These are phyloP conservation scores for Diarsia dahlii DNA, from an alignment of 2,888 invertebrate genomes.

Conservation along the genomic window DNA sequence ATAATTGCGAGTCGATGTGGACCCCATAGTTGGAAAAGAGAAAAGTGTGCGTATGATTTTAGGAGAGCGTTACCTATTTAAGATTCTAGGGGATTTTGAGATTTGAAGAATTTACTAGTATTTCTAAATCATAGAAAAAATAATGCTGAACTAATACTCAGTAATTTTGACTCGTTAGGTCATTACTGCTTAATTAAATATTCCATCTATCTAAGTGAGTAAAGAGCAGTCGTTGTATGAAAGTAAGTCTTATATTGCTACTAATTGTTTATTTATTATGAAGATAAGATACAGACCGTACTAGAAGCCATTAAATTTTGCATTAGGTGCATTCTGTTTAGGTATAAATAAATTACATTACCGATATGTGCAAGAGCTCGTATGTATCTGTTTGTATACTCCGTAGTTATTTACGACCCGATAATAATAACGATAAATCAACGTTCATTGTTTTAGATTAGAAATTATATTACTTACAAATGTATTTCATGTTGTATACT, in stretches of 20 bases:
- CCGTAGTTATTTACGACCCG: constrained; percentile 36
- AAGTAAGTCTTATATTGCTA: too few species aligned
- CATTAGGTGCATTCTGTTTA: constrained; percentile 30
- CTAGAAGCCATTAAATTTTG: constrained; percentile 25
- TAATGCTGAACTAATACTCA: too few species aligned
- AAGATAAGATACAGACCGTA: constrained; percentile 6
- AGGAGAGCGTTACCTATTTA: neutral
- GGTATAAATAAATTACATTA: constrained; percentile 11
- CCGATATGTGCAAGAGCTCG: constrained; percentile 16
- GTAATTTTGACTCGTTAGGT: neutral
- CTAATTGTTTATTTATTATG: neutral
- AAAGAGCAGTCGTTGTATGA: too few species aligned
- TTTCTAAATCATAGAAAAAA: too few species aligned
- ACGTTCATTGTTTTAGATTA: constrained; percentile 56
- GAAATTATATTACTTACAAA: constrained; percentile 54
- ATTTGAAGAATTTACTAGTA: too few species aligned
- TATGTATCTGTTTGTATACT: constrained; percentile 32
- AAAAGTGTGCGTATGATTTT: constrained; percentile 39
- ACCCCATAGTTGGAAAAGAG: constrained; percentile 41
- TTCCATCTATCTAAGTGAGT: neutral
- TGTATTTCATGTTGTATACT: constrained; percentile 46
- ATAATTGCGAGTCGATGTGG: constrained; percentile 65
- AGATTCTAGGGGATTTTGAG: neutral
- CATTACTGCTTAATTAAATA: neutral
- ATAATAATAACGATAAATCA: constrained; percentile 53